These are phyloP conservation scores for Entomobrya multifasciata DNA, from an alignment of 2,888 invertebrate genomes.

Conservation along the genomic window DNA sequence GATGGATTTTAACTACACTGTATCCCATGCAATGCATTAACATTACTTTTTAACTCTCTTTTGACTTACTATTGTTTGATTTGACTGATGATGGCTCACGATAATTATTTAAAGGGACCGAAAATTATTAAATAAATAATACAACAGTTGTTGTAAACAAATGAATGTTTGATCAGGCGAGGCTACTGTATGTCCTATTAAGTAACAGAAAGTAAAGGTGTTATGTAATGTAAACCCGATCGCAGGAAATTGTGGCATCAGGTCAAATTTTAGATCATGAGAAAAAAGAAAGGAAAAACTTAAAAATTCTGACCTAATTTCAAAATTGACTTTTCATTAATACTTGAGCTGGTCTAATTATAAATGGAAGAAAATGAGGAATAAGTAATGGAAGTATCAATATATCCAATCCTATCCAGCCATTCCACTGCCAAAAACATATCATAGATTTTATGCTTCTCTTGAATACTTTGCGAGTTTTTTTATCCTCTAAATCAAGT, in stretches of 20 bases:
- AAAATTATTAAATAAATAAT: not conserved
- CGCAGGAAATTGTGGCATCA: slow-evolving; percentile 26
- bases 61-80: not conserved
- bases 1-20: not conserved
- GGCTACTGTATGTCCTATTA: not conserved
- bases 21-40: not conserved
- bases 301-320: slow-evolving; percentile 20
- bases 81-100: not conserved
- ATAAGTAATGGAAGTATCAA: too few species aligned
- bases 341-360: too few species aligned
- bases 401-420: too few species aligned
- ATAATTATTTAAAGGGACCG: slow-evolving; percentile 43
- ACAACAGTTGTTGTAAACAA: slow-evolving; percentile 35
- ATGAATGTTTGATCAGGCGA: not conserved
- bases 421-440: too few species aligned
- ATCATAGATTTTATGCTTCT: too few species aligned
- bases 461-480: too few species aligned
- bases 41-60: not conserved
- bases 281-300: not conserved
- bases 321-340: not conserved
- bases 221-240: not conserved
- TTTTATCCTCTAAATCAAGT: too few species aligned
- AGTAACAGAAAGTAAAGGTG: slow-evolving; percentile 30
- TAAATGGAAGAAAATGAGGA: too few species aligned
- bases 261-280: not conserved